These are phyloP conservation scores for Alviniconcha marisindica DNA, from an alignment of 1,140 invertebrate genomes.

Conservation along the genomic window DNA sequence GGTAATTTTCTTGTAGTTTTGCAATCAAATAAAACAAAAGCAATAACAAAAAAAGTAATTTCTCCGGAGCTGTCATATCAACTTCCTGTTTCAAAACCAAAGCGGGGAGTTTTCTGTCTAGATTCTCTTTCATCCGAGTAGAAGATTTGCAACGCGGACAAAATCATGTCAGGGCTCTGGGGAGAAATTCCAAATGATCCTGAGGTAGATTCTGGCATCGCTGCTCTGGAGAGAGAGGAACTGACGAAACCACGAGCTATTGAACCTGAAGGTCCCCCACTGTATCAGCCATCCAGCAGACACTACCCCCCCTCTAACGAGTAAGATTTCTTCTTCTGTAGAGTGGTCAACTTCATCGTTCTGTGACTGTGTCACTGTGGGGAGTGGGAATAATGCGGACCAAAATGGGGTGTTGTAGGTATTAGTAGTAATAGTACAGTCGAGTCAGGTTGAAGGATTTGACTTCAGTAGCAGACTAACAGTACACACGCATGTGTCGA, in stretches of 20 bases:
- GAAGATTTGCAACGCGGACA: not conserved
- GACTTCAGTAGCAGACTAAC: too few species aligned
- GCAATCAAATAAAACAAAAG: not conserved
- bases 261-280: slow-evolving; percentile 72
- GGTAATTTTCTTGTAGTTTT: not conserved
- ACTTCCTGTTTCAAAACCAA: not conserved
- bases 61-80: too few species aligned
- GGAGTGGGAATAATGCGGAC: too few species aligned
- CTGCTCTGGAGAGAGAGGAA: slow-evolving; percentile 73
- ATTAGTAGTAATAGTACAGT: too few species aligned
- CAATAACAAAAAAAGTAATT: too few species aligned
- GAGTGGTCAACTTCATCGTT: too few species aligned
- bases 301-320: slow-evolving; percentile 71
- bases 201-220: slow-evolving; percentile 72
- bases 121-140: not conserved
- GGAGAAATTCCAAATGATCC: slow-evolving; percentile 69
- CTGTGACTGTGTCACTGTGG: too few species aligned
- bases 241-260: slow-evolving; percentile 71
- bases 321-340: too few species aligned
- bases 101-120: not conserved
- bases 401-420: too few species aligned
- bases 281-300: slow-evolving; percentile 72
- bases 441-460: too few species aligned
- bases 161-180: slow-evolving; percentile 60
- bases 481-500: too few species aligned